Evolutionary conservation across 2,888 invertebrate genomes (phyloP).

Genomic region (Villa cingulata): DNA sequence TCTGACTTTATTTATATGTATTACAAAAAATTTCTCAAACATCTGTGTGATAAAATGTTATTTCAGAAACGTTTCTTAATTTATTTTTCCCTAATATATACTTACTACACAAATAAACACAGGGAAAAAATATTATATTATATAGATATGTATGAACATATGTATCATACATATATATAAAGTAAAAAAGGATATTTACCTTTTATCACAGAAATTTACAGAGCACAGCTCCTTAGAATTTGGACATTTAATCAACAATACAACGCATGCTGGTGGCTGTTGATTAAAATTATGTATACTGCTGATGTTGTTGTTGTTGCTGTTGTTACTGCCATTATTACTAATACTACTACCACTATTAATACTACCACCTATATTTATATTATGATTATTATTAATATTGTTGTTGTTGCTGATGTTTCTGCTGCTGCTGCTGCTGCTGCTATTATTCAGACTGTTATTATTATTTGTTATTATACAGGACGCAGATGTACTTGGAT

Average conservation of each 20-base stretch:
- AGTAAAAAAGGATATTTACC: conserved; percentile 20
- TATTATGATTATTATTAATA: conserved; percentile 12
- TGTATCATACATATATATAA: no score
- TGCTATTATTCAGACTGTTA: conserved; percentile 14
- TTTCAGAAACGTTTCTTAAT: no score
- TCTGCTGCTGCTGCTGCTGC: conserved; percentile 13
- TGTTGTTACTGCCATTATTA: conserved; percentile 14
- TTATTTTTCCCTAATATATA: no score
- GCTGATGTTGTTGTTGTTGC: conserved; percentile 13
- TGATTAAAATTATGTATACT: conserved; percentile 6
- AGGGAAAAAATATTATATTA: no score
- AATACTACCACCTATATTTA: conserved; percentile 10
- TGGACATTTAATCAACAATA: conserved; percentile 37
- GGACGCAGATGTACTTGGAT: background rate
- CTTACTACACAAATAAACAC: no score
- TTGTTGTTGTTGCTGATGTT: no score
- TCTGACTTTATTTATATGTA: no score
- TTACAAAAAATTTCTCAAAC: no score
- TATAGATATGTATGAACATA: no score
- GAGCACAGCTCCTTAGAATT: conserved; percentile 36
- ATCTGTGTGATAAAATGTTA: no score
- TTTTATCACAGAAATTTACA: conserved; percentile 36
- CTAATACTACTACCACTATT: conserved; percentile 15
- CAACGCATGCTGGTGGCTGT: conserved; percentile 33
- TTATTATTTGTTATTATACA: conserved; percentile 5